Base-by-base conservation (phyloP, 2,888 invertebrate species). In the Thalpophila matura region DNA sequence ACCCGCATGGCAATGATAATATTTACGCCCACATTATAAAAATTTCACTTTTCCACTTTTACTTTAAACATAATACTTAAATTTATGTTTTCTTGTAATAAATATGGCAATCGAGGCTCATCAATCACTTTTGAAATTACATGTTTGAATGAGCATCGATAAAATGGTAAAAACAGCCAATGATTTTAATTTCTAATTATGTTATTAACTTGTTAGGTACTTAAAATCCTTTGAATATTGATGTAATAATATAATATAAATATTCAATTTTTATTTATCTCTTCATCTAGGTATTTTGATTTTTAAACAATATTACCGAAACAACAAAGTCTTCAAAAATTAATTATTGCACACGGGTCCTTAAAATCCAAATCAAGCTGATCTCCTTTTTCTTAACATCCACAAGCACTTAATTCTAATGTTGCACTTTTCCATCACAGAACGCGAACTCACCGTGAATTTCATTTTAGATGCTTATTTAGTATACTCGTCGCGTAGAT, bases 31-130 rank as follows among this genome's bases (percentile, higher is more conserved):
- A 85, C 88, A 89, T 91, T 86, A 90, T 89, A 89, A 86, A 89
- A 89, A 90, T 93, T 94, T 94, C 94, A 93, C 94, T 94, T 92
- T 91, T 89, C 73, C 87, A 89, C 92, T 94, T 92, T 94, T 93
- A 93, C 94, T 92, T 89, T 80, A 65, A 66, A 72, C 33, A 59
- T 55, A 49, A 40, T 56, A n/a, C n/a, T n/a, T n/a, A 61, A 71
- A 54, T 49, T 16, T 53, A 55, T 66, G 22, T 75, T 62, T 65
- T 62, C 37, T 58, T 64, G 53, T 37, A 55, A 59, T 57, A 50
- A 64, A 57, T 68, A 22, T 62, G 40, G 24, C 35, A 45, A 56
- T 57, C 27, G 31, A 10, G 7, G 24, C 20, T 42, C 56, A 69
- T 65, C 35, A 54, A 54, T 68, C 42, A 66, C 5, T 57, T 29